Evolutionary conservation across 2,113 vertebrate species (phyloP).

Genomic region (Eira barbara): DNA sequence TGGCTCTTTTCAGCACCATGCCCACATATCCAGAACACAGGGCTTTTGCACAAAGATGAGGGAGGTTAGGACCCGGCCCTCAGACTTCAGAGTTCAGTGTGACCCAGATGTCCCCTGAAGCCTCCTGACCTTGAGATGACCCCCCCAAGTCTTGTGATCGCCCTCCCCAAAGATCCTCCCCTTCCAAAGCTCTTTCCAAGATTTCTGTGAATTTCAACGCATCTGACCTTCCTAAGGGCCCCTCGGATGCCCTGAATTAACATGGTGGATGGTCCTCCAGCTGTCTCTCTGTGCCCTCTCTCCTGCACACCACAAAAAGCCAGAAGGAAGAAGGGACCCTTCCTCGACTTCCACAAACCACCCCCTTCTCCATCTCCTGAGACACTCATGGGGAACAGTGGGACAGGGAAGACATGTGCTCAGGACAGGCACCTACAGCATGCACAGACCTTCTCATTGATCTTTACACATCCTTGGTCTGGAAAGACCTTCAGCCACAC

Average conservation of each 20-base stretch:
- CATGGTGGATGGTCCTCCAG: accelerated
- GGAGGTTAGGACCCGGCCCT: neutral
- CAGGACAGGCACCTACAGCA: accelerated
- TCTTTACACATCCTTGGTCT: neutral
- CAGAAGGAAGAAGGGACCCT: neutral
- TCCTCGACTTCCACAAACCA: neutral
- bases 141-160: no score
- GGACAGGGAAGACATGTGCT: neutral
- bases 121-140: neutral
- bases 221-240: neutral
- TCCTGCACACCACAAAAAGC: neutral
- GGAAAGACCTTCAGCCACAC: neutral
- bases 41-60: neutral
- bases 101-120: neutral
- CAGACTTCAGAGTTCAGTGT: neutral
- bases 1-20: neutral
- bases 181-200: neutral
- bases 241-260: neutral
- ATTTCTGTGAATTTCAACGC: neutral
- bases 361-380: neutral
- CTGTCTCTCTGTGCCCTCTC: accelerated
- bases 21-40: neutral
- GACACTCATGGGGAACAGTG: accelerated
- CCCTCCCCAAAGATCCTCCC: neutral
- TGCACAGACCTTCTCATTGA: accelerated